phyloP scores from a whole-genome alignment of 2,797 vertebrate species.

The Borostomias antarcticus region DNA sequence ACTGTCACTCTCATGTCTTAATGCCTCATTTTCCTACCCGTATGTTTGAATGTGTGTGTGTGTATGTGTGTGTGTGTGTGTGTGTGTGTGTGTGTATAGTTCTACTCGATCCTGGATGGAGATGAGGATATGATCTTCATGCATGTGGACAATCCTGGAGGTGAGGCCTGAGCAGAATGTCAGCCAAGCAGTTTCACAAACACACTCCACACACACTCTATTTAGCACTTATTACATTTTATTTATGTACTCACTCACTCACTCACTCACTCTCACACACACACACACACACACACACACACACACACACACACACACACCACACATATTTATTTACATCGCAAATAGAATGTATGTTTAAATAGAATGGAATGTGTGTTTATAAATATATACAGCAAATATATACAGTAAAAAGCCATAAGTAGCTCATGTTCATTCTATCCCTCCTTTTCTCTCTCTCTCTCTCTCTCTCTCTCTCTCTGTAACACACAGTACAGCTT shows the following conservation, averaged over 20 bases:
- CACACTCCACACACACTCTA: neutral
- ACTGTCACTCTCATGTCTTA: neutral
- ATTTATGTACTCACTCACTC: neutral
- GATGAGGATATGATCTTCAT: constrained; percentile 85
- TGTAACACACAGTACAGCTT: too few species aligned
- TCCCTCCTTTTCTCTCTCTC: too few species aligned
- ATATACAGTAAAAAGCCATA: too few species aligned
- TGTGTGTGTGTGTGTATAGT: constrained; percentile 61
- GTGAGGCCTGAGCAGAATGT: constrained; percentile 47
- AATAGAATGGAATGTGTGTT: too few species aligned
- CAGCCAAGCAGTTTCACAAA: neutral
- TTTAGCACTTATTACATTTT: neutral
- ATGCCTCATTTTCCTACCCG: constrained; percentile 24
- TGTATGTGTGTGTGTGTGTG: constrained; percentile 26
- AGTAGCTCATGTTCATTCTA: too few species aligned
- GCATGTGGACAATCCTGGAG: constrained; percentile 85
- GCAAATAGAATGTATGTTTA: too few species aligned
- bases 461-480: neutral
- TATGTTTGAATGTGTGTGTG: neutral
- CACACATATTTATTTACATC: too few species aligned
- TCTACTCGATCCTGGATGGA: constrained; percentile 83
- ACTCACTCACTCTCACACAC: constrained; percentile 3
- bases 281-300: neutral
- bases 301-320: constrained; percentile 5
- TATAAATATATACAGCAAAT: too few species aligned